Conservation (phyloP, 2,797 vertebrate genomes). For the Crenuchus spilurus region DNA sequence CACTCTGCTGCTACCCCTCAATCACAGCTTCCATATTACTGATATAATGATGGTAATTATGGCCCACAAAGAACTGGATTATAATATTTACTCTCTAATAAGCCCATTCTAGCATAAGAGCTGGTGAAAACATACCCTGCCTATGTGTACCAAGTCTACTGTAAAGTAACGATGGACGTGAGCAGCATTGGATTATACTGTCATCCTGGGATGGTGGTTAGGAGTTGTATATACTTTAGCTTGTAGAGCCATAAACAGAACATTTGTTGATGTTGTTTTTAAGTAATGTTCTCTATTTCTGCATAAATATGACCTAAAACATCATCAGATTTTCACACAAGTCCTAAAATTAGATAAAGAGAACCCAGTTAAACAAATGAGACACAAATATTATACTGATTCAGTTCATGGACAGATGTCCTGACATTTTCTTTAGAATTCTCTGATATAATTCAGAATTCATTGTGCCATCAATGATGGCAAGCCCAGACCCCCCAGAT, state of each 20-base stretch:
- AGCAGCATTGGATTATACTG: not conserved
- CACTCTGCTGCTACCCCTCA: constrained; percentile 43
- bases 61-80: constrained; percentile 54
- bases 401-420: too few species aligned
- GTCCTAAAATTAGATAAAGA: too few species aligned
- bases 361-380: too few species aligned
- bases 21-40: constrained; percentile 52
- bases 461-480: too few species aligned
- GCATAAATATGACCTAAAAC: too few species aligned
- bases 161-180: constrained; percentile 46
- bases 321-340: not conserved
- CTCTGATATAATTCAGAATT: too few species aligned
- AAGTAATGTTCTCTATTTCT: too few species aligned
- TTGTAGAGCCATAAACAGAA: not conserved
- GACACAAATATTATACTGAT: too few species aligned
- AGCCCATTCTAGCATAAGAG: constrained; percentile 32
- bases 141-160: constrained; percentile 15
- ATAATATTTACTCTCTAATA: constrained; percentile 57
- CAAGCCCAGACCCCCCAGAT: too few species aligned
- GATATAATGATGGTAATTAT: constrained; percentile 61
- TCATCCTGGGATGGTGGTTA: not conserved
- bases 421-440: too few species aligned
- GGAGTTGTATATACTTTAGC: not conserved
- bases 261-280: not conserved
- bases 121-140: constrained; percentile 33